phyloP scores from a whole-genome alignment of 2,888 invertebrate genomes.

The Eristalis intricaria region DNA sequence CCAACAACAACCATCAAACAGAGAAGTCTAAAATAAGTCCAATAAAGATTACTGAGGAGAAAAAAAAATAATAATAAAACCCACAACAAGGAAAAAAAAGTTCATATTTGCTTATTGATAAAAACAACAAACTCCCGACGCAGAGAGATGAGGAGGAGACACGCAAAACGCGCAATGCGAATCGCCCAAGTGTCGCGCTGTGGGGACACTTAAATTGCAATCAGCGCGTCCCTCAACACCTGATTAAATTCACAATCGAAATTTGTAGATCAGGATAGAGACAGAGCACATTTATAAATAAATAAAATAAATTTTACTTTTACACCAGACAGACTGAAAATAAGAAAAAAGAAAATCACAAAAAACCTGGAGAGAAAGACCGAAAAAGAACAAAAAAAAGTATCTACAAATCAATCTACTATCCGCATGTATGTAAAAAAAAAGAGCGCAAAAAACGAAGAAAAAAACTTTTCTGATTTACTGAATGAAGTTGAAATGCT shows the following conservation, averaged over 20 bases:
- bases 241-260: conserved; percentile 18
- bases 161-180: not conserved
- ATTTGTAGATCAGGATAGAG: not conserved
- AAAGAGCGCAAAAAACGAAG: conserved; percentile 67
- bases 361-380: not conserved
- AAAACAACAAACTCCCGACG: not conserved
- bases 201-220: not conserved
- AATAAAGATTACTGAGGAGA: conserved; percentile 1
- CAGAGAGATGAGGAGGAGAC: not conserved
- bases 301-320: not conserved
- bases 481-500: conserved; percentile 77
- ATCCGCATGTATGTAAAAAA: conserved; percentile 59
- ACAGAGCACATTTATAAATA: not conserved
- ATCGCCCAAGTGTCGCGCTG: too few species aligned
- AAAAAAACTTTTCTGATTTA: conserved; percentile 73
- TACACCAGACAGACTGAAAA: not conserved
- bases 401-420: conserved; percentile 68
- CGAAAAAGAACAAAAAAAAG: conserved; percentile 19
- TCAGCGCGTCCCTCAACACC: conserved; percentile 9
- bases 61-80: too few species aligned
- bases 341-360: not conserved
- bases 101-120: conserved; percentile 6
- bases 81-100: not conserved
- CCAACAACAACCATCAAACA: not conserved
- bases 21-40: conserved; percentile 2